These are phyloP conservation scores for Rhopalosiphum padi DNA, from an alignment of 1,140 invertebrate species.

Conservation along the genomic window DNA sequence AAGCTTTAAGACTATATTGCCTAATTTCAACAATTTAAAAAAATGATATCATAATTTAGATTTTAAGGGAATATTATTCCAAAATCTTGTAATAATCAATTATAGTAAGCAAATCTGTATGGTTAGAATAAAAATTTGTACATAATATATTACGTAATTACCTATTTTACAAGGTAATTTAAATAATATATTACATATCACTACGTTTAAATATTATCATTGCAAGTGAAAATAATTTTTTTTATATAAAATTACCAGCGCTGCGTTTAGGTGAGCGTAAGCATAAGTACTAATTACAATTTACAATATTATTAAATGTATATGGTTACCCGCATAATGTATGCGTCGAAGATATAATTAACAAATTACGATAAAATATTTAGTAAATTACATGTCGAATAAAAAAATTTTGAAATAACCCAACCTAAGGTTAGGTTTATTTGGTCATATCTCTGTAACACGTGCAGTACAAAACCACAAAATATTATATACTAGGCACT, in stretches of 20 bases:
- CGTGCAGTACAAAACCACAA: background rate
- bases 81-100: background rate
- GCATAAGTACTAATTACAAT: background rate
- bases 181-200: background rate
- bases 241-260: background rate
- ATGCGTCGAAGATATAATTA: background rate
- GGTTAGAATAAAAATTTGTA: background rate
- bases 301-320: background rate
- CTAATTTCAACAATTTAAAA: background rate
- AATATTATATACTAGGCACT: background rate
- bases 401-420: background rate
- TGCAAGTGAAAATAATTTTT: background rate
- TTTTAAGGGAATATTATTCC: background rate
- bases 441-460: background rate
- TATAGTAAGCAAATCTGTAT: background rate
- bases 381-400: background rate
- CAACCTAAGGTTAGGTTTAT: background rate
- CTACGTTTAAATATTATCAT: background rate
- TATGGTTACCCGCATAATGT: background rate
- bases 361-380: background rate
- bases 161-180: background rate
- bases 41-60: too few relatives aligned
- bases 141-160: background rate
- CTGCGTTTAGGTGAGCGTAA: background rate
- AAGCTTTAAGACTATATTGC: background rate